phyloP scores from a whole-genome alignment of 2,113 vertebrate genomes.

The Caranx melampygus region DNA sequence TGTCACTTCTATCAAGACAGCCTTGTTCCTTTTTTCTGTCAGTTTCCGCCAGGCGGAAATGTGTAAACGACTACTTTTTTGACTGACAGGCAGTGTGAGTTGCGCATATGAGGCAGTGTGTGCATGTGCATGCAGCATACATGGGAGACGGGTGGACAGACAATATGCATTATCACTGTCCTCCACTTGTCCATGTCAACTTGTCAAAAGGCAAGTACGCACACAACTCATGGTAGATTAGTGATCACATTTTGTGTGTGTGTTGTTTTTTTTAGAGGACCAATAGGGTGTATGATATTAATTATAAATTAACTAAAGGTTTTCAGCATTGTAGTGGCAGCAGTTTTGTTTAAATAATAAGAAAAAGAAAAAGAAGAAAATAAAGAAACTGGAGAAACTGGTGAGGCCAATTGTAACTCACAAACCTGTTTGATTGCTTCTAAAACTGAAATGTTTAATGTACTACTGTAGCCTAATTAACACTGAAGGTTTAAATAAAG shows the following conservation, averaged over 20 bases:
- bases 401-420: too few species aligned
- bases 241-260: not conserved
- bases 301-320: not conserved
- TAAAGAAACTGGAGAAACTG: too few species aligned
- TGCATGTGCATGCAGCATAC: conserved; percentile 10
- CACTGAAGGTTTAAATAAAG: not conserved
- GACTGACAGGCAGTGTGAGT: conserved; percentile 51
- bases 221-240: not conserved
- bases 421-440: not conserved
- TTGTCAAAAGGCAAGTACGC: not conserved
- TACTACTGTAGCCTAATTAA: not conserved
- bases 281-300: not conserved
- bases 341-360: not conserved
- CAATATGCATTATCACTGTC: not conserved
- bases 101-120: conserved; percentile 25
- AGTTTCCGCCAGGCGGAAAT: conserved; percentile 80
- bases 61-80: conserved; percentile 56
- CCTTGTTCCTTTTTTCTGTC: conserved; percentile 81
- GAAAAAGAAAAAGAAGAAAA: not conserved
- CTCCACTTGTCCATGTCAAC: not conserved
- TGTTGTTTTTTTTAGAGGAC: not conserved
- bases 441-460: not conserved
- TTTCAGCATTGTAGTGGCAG: not conserved
- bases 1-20: conserved; percentile 62
- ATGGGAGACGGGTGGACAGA: not conserved